A percentile compares a stretch with the other conserved stretches of the same genome.
Evolutionary conservation across 2,113 vertebrate genomes (phyloP).

Genomic region (Gallinago jamesoni): DNA sequence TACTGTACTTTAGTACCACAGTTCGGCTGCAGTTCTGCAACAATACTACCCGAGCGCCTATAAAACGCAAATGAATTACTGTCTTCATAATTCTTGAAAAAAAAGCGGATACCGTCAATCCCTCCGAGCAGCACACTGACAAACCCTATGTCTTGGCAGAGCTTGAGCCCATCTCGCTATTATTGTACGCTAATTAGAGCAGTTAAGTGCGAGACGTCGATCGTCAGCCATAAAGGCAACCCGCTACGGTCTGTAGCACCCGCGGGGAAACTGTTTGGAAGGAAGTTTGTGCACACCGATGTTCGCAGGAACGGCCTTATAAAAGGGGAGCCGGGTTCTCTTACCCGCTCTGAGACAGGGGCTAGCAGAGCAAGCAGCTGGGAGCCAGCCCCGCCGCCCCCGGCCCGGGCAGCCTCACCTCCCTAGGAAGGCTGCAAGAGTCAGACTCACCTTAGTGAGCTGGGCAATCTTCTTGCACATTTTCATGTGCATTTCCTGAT

Average conservation of each 20-base stretch:
- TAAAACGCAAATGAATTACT: neutral
- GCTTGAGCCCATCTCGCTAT: neutral
- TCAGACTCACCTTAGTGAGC: conserved; percentile 91
- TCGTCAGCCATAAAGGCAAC: neutral
- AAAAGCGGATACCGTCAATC: neutral
- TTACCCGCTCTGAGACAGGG: neutral
- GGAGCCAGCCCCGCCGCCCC: neutral
- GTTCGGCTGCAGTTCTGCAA: neutral
- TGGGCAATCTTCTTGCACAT: conserved; percentile 99
- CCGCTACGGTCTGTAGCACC: neutral
- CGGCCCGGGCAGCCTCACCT: neutral
- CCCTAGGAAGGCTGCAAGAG: neutral
- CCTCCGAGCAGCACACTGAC: neutral
- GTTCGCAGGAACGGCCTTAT: accelerated
- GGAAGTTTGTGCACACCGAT: conserved; percentile 30
- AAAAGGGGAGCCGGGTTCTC: neutral
- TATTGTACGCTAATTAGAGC: neutral
- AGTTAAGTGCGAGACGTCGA: neutral
- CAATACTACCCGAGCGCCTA: neutral
- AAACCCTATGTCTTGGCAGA: neutral
- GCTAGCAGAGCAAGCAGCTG: neutral
- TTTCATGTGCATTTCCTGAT: conserved; percentile 87
- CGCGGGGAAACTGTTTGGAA: neutral
- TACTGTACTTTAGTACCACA: neutral
- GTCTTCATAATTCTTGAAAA: neutral